Evolutionary conservation across 2,113 vertebrate species (phyloP).

Genomic region (Trematocara macrostoma): DNA sequence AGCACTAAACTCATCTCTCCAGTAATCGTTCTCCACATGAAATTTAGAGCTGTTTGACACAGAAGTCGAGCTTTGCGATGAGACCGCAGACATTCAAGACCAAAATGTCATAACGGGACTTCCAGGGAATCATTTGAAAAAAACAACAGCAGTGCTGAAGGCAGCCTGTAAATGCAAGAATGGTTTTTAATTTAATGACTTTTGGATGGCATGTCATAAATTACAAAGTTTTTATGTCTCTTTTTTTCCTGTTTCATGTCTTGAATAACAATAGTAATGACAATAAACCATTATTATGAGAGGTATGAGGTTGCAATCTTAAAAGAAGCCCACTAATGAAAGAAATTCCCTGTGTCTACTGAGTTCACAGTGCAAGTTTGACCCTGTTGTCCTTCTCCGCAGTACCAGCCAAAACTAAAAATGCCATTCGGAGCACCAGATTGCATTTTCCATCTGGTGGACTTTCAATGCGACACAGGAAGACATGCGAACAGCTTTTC

Average conservation of each 20-base stretch:
- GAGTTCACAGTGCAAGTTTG: conserved; percentile 11
- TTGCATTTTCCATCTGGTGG: conserved; percentile 36
- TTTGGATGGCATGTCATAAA: not conserved
- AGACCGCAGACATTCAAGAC: not conserved
- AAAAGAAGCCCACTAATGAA: conserved; percentile 11
- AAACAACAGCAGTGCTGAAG: not conserved
- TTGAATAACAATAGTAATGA: not conserved
- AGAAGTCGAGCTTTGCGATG: not conserved
- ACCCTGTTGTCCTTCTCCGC: conserved; percentile 31
- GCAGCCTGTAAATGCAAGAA: not conserved
- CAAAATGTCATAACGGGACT: not conserved
- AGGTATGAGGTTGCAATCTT: not conserved
- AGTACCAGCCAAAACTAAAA: conserved; percentile 5
- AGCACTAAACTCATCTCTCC: not conserved
- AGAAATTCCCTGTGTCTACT: not conserved
- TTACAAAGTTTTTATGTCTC: not conserved
- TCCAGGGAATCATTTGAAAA: not conserved
- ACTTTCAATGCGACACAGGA: conserved; percentile 4
- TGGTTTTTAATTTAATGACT: not conserved
- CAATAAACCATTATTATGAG: not conserved
- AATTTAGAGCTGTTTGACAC: not conserved
- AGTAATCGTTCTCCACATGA: not conserved
- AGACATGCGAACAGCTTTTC: conserved; percentile 18
- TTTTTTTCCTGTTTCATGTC: not conserved
- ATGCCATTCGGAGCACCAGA: conserved; percentile 4